Conservation (phyloP, 2,113 vertebrate genomes). For the Equus przewalskii region DNA sequence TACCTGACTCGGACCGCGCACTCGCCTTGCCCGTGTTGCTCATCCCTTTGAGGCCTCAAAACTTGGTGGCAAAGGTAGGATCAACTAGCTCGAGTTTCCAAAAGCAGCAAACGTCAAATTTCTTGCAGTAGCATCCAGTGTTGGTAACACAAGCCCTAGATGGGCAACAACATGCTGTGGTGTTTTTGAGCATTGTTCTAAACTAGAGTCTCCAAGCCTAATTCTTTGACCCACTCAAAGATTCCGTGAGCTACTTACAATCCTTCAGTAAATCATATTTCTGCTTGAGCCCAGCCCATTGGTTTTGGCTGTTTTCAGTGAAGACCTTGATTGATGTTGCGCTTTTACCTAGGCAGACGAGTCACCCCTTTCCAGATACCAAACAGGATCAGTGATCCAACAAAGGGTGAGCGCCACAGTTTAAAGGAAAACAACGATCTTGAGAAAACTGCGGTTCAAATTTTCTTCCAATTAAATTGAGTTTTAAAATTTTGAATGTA, state of each 20-base stretch:
- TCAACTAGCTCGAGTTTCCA: neutral
- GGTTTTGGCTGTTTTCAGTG: neutral
- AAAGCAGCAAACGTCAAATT: neutral
- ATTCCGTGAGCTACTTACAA: neutral
- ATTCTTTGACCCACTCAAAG: neutral
- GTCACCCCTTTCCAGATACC: neutral
- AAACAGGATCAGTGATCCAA: neutral
- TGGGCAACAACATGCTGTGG: neutral
- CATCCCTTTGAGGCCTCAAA: neutral
- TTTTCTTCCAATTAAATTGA: neutral
- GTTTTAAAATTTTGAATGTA: constrained; percentile 27
- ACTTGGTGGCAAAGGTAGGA: neutral
- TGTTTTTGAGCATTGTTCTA: neutral
- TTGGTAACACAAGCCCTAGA: neutral
- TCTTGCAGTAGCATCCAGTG: neutral
- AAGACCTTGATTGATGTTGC: neutral
- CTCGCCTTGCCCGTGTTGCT: neutral
- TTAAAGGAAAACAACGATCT: neutral
- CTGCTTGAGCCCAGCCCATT: neutral
- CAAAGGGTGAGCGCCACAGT: neutral
- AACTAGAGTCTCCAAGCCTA: neutral
- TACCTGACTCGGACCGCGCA: neutral
- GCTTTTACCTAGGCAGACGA: neutral
- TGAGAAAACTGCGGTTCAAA: neutral
- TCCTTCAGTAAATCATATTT: neutral